phyloP scores from a whole-genome alignment of 1,140 invertebrate species.

The Drosophila paulistorum region DNA sequence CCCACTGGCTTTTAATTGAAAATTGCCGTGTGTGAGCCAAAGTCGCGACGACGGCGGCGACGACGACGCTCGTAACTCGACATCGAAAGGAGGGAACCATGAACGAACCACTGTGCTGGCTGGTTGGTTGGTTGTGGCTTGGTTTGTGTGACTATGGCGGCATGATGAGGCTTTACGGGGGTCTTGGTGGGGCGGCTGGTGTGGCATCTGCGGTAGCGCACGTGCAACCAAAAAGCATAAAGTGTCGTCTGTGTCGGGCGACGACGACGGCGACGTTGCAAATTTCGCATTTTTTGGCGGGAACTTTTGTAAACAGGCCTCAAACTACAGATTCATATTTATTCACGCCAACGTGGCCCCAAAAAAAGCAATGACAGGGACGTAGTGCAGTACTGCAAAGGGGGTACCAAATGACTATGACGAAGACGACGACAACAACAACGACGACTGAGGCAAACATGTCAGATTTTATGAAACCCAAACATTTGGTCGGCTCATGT shows the following conservation, averaged over 20 bases:
- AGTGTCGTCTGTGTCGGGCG: slow-evolving; percentile 52
- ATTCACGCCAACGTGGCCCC: slow-evolving; percentile 61
- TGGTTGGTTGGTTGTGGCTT: neutral
- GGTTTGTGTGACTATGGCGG: neutral
- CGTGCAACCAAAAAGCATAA: slow-evolving; percentile 62
- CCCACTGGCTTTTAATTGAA: slow-evolving; percentile 48
- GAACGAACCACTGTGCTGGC: neutral
- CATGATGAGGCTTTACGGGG: neutral
- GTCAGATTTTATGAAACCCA: slow-evolving; percentile 77
- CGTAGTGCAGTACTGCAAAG: neutral
- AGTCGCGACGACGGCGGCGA: slow-evolving; percentile 13
- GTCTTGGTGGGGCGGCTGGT: neutral
- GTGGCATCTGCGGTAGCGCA: slow-evolving; percentile 38
- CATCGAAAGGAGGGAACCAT: slow-evolving; percentile 46
- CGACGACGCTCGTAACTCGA: slow-evolving; percentile 59
- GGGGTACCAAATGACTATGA: no score
- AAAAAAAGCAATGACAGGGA: slow-evolving; percentile 26
- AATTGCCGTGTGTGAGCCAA: slow-evolving; percentile 49
- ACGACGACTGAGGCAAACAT: slow-evolving; percentile 33
- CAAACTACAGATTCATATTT: slow-evolving; percentile 56
- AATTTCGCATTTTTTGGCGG: slow-evolving; percentile 69
- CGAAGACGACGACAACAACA: neutral
- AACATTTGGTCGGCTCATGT: slow-evolving; percentile 77
- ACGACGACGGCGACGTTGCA: slow-evolving; percentile 47
- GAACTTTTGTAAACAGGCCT: slow-evolving; percentile 65